Base-by-base conservation (phyloP, 2,888 invertebrate species). In the Amiota mariae region DNA sequence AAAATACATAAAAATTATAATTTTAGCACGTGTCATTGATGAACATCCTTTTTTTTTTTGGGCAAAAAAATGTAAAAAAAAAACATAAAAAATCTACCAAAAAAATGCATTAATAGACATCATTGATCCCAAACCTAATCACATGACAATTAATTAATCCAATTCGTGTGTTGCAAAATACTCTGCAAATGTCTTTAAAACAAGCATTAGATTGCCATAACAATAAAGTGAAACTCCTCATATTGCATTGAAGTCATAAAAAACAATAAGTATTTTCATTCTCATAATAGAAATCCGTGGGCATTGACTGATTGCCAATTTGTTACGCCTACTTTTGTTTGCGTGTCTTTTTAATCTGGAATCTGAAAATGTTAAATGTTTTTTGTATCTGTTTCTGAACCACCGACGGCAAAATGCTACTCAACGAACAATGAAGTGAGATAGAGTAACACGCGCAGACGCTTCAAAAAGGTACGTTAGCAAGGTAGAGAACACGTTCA, bases 231-330 rank as follows among this genome's bases (percentile, higher is more conserved):
- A 57, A 61, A 47, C 36, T 36, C 8, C 36, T 73, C 73, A 57
- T 66, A 76, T 72, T 72, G 59, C 66, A 74, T 73, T 72, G 74
- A 72, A 18, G 20, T 71, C 54, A 36, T 64, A 54, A 68, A 49
- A 48, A 46, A 66, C 1, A 3, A 51, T n/a, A n/a, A n/a, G n/a
- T n/a, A 51, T 51, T 12, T 51, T 51, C 13, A 51, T n/a, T 51
- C 54, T 51, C 13, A 59, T 18, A 24, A 10, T 18, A 57, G 57
- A 59, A 59, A 59, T 15, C 36, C n/a, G 11, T 11, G 18, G 59
- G 59, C 78, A 80, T 78, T 87, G 87, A 87, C 82, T 80, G 85
- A 88, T 86, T 81, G 85, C 77, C 80, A 82, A 88, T 88, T 88
- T 75, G 87, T 75, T 81, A 84, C 87, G 88, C 87, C 87, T 88